Percentiles rank a stretch among this genome's conserved stretches.
These are phyloP conservation scores for Bicyclus anynana DNA, from an alignment of 1,140 invertebrate genomes.

Conservation along the genomic window DNA sequence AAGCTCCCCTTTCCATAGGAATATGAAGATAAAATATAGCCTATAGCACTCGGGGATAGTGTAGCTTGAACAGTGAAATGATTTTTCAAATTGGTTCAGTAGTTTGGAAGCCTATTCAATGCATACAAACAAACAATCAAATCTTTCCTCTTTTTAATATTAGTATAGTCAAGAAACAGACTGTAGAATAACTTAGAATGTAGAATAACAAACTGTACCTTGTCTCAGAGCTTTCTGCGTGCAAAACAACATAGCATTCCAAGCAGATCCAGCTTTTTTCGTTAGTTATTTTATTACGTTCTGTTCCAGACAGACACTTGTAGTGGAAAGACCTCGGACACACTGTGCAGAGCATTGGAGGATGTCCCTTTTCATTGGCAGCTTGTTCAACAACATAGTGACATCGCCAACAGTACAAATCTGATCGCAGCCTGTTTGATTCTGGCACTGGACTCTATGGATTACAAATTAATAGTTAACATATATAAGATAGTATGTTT, in stretches of 20 bases:
- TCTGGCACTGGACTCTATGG: conserved; percentile 9
- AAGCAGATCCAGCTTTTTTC: conserved; percentile 88
- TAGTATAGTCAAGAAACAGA: too few species aligned
- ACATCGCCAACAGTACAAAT: conserved; percentile 94
- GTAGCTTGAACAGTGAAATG: too few species aligned
- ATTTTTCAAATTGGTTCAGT: too few species aligned
- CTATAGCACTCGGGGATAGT: too few species aligned
- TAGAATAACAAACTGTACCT: conserved; percentile 36
- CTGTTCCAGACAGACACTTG: conserved; percentile 81
- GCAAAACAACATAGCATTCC: conserved; percentile 89
- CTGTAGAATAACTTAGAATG: too few species aligned
- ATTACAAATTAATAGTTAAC: conserved; percentile 9
- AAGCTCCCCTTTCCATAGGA: too few species aligned
- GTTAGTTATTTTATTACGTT: conserved; percentile 72
- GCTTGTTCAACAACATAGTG: conserved; percentile 80
- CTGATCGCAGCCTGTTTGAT: conserved; percentile 72
- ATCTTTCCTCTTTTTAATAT: too few species aligned
- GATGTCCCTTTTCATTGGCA: conserved; percentile 63
- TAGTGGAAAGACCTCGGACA: conserved; percentile 92
- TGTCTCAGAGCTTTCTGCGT: conserved; percentile 87
- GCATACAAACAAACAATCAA: too few species aligned
- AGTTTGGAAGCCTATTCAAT: too few species aligned
- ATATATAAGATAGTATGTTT: conserved; percentile 1
- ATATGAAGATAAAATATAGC: too few species aligned
- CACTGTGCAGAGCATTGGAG: conserved; percentile 83